These are phyloP conservation scores for Suncus etruscus DNA, from an alignment of 2,113 vertebrate genomes.

Conservation along the genomic window DNA sequence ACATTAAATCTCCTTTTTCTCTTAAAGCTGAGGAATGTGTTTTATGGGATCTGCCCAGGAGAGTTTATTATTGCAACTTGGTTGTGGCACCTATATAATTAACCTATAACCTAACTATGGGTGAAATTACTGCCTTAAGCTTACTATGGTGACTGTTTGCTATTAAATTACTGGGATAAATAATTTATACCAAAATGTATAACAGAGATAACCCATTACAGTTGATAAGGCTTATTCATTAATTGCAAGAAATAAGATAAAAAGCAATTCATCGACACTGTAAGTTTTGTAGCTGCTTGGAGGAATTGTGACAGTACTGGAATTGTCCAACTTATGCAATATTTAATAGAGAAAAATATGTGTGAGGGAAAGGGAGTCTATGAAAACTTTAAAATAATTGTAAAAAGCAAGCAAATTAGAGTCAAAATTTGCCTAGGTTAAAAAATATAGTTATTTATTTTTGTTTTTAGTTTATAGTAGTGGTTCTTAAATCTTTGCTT, in stretches of 20 bases:
- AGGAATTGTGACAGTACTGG: constrained; percentile 67
- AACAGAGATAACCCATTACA: constrained; percentile 85
- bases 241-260: constrained; percentile 87
- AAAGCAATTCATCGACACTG: constrained; percentile 79
- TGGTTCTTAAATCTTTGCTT: neutral
- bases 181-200: constrained; percentile 88
- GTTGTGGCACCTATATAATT: constrained; percentile 86
- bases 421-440: neutral
- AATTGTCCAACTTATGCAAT: constrained; percentile 46
- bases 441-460: neutral
- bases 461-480: neutral
- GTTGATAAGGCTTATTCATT: constrained; percentile 83
- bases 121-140: constrained; percentile 86
- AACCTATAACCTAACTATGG: constrained; percentile 85
- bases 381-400: neutral
- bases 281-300: constrained; percentile 65
- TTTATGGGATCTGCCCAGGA: constrained; percentile 85
- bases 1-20: constrained; percentile 51
- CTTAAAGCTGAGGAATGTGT: constrained; percentile 81
- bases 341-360: constrained; percentile 47
- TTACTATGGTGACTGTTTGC: constrained; percentile 84
- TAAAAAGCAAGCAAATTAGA: neutral
- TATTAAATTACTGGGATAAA: constrained; percentile 88
- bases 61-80: constrained; percentile 81
- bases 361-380: neutral